These are phyloP conservation scores for Gambusia holbrooki DNA, from an alignment of 2,113 vertebrate species.

Conservation along the genomic window DNA sequence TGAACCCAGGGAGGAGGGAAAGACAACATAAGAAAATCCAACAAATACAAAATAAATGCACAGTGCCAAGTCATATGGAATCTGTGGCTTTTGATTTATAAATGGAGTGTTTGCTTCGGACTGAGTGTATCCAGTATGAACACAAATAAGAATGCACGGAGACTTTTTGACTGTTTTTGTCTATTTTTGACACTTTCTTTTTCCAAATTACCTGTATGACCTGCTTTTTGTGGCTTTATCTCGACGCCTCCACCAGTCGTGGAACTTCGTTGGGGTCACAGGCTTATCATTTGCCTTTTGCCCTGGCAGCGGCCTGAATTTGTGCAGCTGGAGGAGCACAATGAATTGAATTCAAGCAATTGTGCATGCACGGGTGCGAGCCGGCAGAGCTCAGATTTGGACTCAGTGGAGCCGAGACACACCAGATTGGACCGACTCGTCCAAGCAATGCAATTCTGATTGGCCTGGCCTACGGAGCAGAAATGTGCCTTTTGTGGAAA, in stretches of 20 bases:
- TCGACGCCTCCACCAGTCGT: constrained; percentile 42
- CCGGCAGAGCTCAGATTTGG: constrained; percentile 40
- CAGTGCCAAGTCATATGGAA: neutral
- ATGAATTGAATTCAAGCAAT: constrained; percentile 65
- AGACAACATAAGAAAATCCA: constrained; percentile 37
- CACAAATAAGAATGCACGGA: neutral
- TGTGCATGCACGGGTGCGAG: constrained; percentile 62
- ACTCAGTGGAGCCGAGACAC: constrained; percentile 58
- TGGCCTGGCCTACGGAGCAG: constrained; percentile 57
- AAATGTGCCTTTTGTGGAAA: constrained; percentile 58
- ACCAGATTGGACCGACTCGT: constrained; percentile 57
- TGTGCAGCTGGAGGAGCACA: constrained; percentile 61
- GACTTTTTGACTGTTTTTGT: neutral
- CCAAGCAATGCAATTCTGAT: constrained; percentile 65
- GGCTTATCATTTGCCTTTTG: constrained; percentile 52
- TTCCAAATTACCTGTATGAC: constrained; percentile 46
- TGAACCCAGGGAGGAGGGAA: constrained; percentile 46
- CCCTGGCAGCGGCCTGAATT: constrained; percentile 45
- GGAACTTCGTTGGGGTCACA: constrained; percentile 36
- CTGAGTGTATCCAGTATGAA: neutral
- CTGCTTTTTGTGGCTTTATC: constrained; percentile 38
- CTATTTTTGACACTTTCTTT: neutral
- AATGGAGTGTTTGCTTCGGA: neutral
- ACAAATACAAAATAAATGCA: constrained; percentile 34
- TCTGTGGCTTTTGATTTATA: constrained; percentile 17